Percentiles rank a stretch among this genome's conserved stretches.
phyloP scores from a whole-genome alignment of 2,888 invertebrate genomes.

The Drosophila fungiperda region DNA sequence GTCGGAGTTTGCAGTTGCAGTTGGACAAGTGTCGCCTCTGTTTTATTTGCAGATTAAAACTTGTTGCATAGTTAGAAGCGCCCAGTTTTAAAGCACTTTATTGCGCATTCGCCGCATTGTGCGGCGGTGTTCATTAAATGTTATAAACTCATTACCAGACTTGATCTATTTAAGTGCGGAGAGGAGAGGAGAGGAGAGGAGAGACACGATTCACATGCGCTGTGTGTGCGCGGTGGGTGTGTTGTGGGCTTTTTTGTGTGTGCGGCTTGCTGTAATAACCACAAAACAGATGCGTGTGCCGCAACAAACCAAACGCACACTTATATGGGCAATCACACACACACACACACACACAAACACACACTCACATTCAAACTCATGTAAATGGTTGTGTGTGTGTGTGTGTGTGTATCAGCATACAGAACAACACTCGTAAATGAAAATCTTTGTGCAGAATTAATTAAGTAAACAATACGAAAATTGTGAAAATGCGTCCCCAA shows the following conservation, averaged over 20 bases:
- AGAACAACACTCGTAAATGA: slow-evolving; percentile 56
- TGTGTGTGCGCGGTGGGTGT: background rate
- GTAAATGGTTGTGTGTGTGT: background rate
- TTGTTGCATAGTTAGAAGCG: slow-evolving; percentile 53
- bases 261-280: slow-evolving; percentile 65
- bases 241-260: slow-evolving; percentile 14
- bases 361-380: slow-evolving; percentile 5
- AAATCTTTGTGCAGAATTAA: slow-evolving; percentile 79
- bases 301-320: slow-evolving; percentile 37
- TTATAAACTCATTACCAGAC: slow-evolving; percentile 74
- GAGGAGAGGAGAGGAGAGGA: no score
- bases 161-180: slow-evolving; percentile 26
- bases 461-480: slow-evolving; percentile 79
- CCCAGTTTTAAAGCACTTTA: slow-evolving; percentile 31
- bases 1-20: background rate
- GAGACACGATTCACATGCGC: background rate
- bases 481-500: slow-evolving; percentile 78
- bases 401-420: background rate
- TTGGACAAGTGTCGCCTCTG: background rate
- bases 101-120: slow-evolving; percentile 52
- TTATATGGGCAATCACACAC: slow-evolving; percentile 18
- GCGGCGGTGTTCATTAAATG: slow-evolving; percentile 64
- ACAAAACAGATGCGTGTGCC: slow-evolving; percentile 67
- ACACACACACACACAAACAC: slow-evolving; percentile 16
- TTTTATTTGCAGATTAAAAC: slow-evolving; percentile 13